phyloP scores from a whole-genome alignment of 1,140 invertebrate species.

The Tyrophagus putrescentiae region DNA sequence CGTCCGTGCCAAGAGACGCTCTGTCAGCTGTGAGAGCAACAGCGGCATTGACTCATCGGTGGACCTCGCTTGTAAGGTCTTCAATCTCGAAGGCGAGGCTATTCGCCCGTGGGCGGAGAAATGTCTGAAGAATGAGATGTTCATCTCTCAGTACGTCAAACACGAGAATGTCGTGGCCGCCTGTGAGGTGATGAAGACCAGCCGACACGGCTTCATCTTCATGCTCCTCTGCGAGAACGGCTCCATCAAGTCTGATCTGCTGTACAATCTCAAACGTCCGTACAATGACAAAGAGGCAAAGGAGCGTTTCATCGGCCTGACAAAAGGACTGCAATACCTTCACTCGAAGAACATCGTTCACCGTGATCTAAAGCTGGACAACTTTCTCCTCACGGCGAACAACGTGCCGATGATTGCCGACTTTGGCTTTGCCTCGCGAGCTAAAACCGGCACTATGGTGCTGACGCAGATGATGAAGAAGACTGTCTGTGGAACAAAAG shows the following conservation, averaged over 20 bases:
- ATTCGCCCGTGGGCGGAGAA: background rate
- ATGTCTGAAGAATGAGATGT: conserved; percentile 1
- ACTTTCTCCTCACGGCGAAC: conserved; percentile 12
- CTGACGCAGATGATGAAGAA: too few relatives aligned
- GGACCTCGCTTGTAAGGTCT: background rate
- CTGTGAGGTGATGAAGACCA: background rate
- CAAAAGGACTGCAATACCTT: background rate
- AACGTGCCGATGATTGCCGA: background rate
- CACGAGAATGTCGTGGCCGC: background rate
- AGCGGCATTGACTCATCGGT: too few relatives aligned
- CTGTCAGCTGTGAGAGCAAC: too few relatives aligned
- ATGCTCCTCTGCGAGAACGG: background rate
- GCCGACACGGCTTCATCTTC: background rate
- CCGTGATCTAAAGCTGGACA: conserved; percentile 19
- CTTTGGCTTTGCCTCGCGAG: background rate
- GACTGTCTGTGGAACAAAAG: too few relatives aligned
- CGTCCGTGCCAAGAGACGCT: too few relatives aligned
- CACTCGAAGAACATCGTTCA: conserved; percentile 1
- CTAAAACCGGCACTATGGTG: too few relatives aligned
- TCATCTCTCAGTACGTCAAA: background rate
- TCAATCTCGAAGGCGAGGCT: background rate
- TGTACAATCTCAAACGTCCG: background rate
- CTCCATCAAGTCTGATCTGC: background rate
- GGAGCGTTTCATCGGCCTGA: background rate
- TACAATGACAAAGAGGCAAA: background rate